phyloP scores from a whole-genome alignment of 2,797 vertebrate species.

The Gobio occitaniae region DNA sequence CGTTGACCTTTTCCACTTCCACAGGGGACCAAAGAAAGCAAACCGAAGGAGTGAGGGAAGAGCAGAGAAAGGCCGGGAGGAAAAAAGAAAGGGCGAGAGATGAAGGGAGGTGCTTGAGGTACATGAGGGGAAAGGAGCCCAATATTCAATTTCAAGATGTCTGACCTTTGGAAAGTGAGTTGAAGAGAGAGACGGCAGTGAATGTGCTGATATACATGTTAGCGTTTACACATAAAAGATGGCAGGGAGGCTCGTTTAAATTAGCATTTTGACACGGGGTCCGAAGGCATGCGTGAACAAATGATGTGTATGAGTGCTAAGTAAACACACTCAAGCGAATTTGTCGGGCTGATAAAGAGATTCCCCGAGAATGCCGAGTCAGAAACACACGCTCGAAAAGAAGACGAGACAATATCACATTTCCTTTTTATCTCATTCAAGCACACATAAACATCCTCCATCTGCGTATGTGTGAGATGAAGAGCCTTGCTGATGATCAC shows the following conservation, averaged over 20 bases:
- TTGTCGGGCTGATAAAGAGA: conserved; percentile 20
- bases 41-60: conserved; percentile 18
- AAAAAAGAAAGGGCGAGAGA: conserved; percentile 16
- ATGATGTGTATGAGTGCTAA: conserved; percentile 4
- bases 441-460: conserved; percentile 59
- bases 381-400: neutral
- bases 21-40: conserved; percentile 31
- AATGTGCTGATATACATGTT: conserved; percentile 16
- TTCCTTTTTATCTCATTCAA: conserved; percentile 43
- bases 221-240: neutral
- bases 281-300: conserved; percentile 2
- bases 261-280: neutral
- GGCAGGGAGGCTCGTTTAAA: conserved; percentile 14
- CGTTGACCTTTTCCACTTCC: conserved; percentile 29
- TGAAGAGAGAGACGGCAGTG: conserved; percentile 26
- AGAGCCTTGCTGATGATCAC: conserved; percentile 76
- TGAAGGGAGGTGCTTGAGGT: neutral
- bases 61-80: conserved; percentile 4
- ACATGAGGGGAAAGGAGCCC: conserved; percentile 9
- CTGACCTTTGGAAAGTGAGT: conserved; percentile 44
- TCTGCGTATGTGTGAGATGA: conserved; percentile 71
- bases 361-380: conserved; percentile 5
- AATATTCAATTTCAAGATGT: conserved; percentile 16
- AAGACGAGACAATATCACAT: conserved; percentile 15
- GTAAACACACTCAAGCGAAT: conserved; percentile 20